Base-by-base conservation (phyloP, 2,797 vertebrate genomes). In the Tympanoctomys barrerae region DNA sequence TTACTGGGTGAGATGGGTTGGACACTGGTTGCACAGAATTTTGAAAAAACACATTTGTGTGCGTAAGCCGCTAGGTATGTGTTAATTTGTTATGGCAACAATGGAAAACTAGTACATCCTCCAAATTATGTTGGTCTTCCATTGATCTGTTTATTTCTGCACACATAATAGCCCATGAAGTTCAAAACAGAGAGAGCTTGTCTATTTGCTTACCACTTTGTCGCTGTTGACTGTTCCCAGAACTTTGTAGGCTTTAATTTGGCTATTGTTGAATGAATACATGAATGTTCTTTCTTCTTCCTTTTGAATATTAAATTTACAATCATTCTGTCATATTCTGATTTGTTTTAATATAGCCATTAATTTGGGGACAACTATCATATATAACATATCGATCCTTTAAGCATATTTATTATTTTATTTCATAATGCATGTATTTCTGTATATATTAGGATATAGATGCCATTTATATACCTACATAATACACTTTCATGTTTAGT, bases 361-460 rank as follows among this genome's bases (percentile, higher is more conserved):
- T 91, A 71, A 81, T 85, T 94, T 96, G 46, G 33, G 79, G 52
- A 85, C 24, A 84, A 80, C 18, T 49, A 7, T 81, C 89, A 52
- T 2, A 59, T 59, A n/a, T 39, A 88, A 75, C 88, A 59, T 73
- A 62, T 39, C 64, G 26, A 91, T 1, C 42, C 7, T 59, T 87
- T 94, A 28, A 89, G 57, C 39, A 79, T 8, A 68, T 79, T 87
- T 89, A 64, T 91, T 78, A 87, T 94, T 77, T 42, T 52, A 61
- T 61, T 89, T 91, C 18, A 59, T 77, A 36, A 79, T 68, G 39
- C 24, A 16, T 52, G 4, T 0, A 2, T 46, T n/a, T 86, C 68
- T 68, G 22, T 33, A 79, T 28, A 16, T 61, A 68, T 39, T 24
- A 92, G 57, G 18, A 78, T 90, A n/a, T 57, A 59, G 1, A 39